Conservation (phyloP, 2,113 vertebrate genomes). For the Ondatra zibethicus region DNA sequence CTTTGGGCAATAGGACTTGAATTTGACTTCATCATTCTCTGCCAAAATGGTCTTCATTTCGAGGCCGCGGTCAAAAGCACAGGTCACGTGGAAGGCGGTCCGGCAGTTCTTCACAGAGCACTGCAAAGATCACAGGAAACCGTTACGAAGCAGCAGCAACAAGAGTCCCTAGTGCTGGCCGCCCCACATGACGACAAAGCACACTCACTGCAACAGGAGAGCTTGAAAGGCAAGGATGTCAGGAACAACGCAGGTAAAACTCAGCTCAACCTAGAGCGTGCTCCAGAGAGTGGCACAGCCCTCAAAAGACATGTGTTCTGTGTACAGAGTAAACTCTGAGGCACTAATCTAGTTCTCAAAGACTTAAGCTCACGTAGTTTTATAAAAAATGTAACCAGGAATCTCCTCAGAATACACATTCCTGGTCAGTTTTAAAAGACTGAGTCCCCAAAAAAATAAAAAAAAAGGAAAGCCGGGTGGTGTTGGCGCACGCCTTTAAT, state of each 20-base stretch:
- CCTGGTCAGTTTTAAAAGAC: neutral
- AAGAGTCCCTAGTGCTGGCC: neutral
- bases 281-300: neutral
- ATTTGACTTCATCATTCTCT: conserved; percentile 97
- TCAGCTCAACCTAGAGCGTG: neutral
- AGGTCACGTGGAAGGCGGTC: conserved; percentile 97
- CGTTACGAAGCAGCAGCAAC: rapidly evolving
- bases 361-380: neutral
- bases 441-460: neutral
- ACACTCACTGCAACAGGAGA: rapidly evolving
- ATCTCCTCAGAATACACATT: neutral
- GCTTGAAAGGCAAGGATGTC: no score
- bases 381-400: neutral
- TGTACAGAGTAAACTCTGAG: neutral
- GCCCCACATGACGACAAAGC: rapidly evolving
- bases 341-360: neutral
- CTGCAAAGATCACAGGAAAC: conserved; percentile 79
- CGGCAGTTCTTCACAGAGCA: conserved; percentile 98
- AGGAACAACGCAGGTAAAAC: neutral
- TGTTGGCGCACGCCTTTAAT: no score
- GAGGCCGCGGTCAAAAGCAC: conserved; percentile 92
- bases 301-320: neutral
- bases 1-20: conserved; percentile 97
- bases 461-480: no score
- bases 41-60: conserved; percentile 98